Base-by-base conservation (phyloP, 2,888 invertebrate genomes). In the Temnothorax ravouxi region DNA sequence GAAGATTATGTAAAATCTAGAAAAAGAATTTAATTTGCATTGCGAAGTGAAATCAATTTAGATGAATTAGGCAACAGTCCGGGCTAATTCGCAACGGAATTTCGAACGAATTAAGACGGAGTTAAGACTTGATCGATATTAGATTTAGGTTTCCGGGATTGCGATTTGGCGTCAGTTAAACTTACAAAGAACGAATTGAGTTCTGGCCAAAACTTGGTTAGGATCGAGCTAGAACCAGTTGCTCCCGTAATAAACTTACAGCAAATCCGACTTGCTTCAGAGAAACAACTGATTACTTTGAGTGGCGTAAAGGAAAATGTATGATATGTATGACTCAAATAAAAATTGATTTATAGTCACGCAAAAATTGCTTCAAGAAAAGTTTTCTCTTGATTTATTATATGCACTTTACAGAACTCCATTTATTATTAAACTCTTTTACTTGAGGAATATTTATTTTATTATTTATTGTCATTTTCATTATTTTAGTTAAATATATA, bases 51-150 rank as follows among this genome's bases (percentile, higher is more conserved):
- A 47, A 59, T 13, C 18, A 18, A 18, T 72, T 71, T 80, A 8
- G n/a, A 72, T 59, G 34, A 71, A 54, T 71, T 79, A 79, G 34
- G 13, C 52, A n/a, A 21, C 34, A 38, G 44, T 44, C 15, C 3
- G 15, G 3, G 79, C 44, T 79, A 69, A 59, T 59, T 59, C 9
- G 25, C 38, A n/a, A 80, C 8, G 29, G 47, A 80, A 72, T 80
- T 80, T 80, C 56, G 47, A 59, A 13, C 59, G 18, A 80, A 47
- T 80, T 80, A 80, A 71, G 72, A 25, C 21, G 5, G 5, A 72
- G 56, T 59, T 71, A 69, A 56, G 21, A 72, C 59, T 47, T 79
- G 72, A 79, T 71, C 72, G 79, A 72, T 72, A 72, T 72, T 80
- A 80, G 79, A 25, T 71, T 71, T 69, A 56, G 69, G 18, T 71